Base-by-base conservation (phyloP, 2,797 vertebrate species). In the Austrolebias charrua region DNA sequence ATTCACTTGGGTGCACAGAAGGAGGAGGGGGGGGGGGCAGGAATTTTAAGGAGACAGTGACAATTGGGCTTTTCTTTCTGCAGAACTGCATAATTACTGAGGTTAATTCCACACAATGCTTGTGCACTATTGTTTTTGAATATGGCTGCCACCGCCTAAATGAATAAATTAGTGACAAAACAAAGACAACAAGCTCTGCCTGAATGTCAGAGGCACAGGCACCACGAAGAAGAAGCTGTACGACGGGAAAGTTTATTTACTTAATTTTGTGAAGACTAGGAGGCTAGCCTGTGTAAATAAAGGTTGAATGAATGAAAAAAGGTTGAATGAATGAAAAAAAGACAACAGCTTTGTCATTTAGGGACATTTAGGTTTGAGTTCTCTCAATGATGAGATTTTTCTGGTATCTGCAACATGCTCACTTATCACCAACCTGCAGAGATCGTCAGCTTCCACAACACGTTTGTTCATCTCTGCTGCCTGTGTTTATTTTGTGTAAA, bases 1-100 rank as follows among this genome's bases (percentile, higher is more conserved):
- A 82, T 88, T 82, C 82, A 66, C 77, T 79, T 75, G 73, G 63
- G 76, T 78, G 72, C 78, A 82, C 73, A 80, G 79, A 67, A 70
- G 77, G 31, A 9, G 31, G 31, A 9, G 31, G 5, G 38, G 83
- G 5, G 38, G 83, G 64, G 81, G 71, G 82, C 44, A 60, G 62
- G 84, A 80, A 82, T 82, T 85, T 80, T 78, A 73, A 88, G 71
- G 68, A 69, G 72, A 66, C 67, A 54, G 43, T 70, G 88, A 90
- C 88, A 88, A 88, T 87, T 77, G 77, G 67, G 65, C 79, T 81
- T 88, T 90, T 89, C 79, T 78, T 78, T 67, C 50, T 64, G 33
- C 55, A 54, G 73, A 89, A 90, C 83, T 89, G 84, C 88, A 90
- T 90, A 89, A 87, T 90, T 88, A 88, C 89, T 79, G 82, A 80